Evolutionary conservation across 2,113 vertebrate species (phyloP).

Genomic region (Hippocampus comes): DNA sequence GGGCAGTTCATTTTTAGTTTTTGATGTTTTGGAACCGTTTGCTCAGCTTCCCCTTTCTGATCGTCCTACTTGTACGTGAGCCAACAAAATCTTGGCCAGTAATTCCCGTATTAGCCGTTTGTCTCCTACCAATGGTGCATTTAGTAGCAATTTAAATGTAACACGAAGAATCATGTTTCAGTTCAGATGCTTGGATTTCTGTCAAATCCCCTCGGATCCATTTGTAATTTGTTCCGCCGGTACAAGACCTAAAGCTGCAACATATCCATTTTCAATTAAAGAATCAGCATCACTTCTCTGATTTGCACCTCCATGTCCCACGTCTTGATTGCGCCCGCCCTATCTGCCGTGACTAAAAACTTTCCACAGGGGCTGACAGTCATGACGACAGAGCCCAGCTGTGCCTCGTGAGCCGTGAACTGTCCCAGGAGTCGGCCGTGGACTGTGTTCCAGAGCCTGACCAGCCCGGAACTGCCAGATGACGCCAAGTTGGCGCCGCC

Average conservation of each 20-base stretch:
- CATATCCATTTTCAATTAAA: background rate
- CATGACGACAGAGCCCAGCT: conserved; percentile 63
- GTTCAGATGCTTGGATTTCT: background rate
- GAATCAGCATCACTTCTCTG: background rate
- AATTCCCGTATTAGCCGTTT: background rate
- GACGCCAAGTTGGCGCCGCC: conserved; percentile 69
- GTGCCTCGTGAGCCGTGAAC: conserved; percentile 63
- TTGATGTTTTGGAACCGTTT: background rate
- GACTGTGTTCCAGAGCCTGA: conserved; percentile 70
- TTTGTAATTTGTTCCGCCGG: background rate
- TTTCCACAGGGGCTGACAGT: conserved; percentile 51
- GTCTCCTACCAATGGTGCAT: background rate
- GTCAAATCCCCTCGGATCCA: background rate
- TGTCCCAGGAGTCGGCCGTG: conserved; percentile 63
- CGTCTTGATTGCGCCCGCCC: conserved; percentile 64
- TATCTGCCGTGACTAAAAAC: conserved; percentile 70
- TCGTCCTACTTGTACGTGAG: background rate
- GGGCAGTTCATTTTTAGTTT: background rate
- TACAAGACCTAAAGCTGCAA: background rate
- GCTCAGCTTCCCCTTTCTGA: background rate
- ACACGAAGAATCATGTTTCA: background rate
- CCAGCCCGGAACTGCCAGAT: conserved; percentile 70
- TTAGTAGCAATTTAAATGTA: background rate
- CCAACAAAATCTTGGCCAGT: background rate
- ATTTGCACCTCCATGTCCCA: conserved; percentile 66